Evolutionary conservation across 1,140 invertebrate genomes (phyloP).

Genomic region (Leptestheria dahalacensis): DNA sequence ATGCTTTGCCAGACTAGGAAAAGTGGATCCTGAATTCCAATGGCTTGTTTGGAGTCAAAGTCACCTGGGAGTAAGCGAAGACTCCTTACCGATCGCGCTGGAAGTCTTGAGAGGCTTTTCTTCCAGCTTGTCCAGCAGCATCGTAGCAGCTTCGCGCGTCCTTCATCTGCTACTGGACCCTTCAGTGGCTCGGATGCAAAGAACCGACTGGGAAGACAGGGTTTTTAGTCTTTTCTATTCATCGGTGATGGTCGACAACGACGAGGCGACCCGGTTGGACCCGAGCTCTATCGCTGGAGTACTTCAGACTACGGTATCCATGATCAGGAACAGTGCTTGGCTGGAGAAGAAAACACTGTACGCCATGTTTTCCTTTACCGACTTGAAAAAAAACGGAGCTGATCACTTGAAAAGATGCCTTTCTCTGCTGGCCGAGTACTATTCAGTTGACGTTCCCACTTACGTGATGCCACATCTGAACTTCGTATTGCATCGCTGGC

Average conservation of each 20-base stretch:
- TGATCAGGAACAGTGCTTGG: constrained; percentile 28
- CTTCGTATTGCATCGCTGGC: background rate
- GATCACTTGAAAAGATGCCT: constrained; percentile 26
- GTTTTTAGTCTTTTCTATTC: background rate
- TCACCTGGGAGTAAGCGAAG: background rate
- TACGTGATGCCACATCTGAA: background rate
- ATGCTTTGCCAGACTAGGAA: background rate
- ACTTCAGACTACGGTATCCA: constrained; percentile 26
- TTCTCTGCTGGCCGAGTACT: constrained; percentile 19
- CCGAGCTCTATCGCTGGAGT: constrained; percentile 26
- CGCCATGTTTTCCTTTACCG: constrained; percentile 26
- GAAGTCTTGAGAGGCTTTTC: background rate
- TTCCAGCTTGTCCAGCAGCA: background rate
- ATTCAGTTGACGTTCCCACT: constrained; percentile 15
- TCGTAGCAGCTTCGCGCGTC: background rate
- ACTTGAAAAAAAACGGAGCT: constrained; percentile 25
- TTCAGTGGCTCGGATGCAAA: background rate
- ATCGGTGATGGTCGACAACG: background rate
- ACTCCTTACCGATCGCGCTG: background rate
- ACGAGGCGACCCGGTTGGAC: constrained; percentile 27
- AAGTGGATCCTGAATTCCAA: background rate
- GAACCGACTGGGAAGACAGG: background rate
- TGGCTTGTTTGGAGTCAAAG: background rate
- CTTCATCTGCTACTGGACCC: constrained; percentile 1
- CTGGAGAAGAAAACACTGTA: constrained; percentile 29